A percentile compares a stretch with the other conserved stretches of the same genome.
phyloP scores from a whole-genome alignment of 2,113 vertebrate species.

The Cinclus mexicanus region DNA sequence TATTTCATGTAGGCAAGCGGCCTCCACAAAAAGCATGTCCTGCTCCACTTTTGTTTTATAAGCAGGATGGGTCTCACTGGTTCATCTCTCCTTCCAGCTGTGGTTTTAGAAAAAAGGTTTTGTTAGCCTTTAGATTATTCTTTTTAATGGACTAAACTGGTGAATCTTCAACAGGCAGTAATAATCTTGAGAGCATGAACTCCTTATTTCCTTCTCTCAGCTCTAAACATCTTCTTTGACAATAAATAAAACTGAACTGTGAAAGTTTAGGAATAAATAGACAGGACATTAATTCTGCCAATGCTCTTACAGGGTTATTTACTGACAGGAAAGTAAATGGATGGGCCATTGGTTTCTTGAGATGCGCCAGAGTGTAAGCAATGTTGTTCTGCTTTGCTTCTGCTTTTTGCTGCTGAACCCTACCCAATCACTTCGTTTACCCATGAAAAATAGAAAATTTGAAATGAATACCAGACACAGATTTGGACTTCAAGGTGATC shows the following conservation, averaged over 20 bases:
- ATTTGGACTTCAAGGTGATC: neutral
- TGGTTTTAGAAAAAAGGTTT: neutral
- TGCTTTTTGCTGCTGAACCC: neutral
- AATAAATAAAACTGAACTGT: neutral
- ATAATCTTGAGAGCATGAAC: neutral
- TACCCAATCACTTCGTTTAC: neutral
- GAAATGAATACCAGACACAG: neutral
- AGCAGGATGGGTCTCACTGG: neutral
- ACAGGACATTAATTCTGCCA: neutral
- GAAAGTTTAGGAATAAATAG: neutral
- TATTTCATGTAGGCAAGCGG: neutral
- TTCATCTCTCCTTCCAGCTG: neutral
- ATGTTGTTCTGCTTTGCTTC: neutral
- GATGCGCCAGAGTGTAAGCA: neutral
- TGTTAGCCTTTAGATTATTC: neutral
- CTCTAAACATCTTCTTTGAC: neutral
- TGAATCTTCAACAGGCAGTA: neutral
- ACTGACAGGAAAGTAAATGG: neutral
- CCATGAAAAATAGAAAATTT: neutral
- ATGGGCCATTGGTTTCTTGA: neutral
- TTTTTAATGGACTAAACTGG: neutral
- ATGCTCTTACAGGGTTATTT: neutral
- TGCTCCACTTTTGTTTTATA: neutral
- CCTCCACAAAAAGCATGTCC: neutral
- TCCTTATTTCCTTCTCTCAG: neutral